Conservation (phyloP, 1,140 invertebrate genomes). For the Orius laevigatus region DNA sequence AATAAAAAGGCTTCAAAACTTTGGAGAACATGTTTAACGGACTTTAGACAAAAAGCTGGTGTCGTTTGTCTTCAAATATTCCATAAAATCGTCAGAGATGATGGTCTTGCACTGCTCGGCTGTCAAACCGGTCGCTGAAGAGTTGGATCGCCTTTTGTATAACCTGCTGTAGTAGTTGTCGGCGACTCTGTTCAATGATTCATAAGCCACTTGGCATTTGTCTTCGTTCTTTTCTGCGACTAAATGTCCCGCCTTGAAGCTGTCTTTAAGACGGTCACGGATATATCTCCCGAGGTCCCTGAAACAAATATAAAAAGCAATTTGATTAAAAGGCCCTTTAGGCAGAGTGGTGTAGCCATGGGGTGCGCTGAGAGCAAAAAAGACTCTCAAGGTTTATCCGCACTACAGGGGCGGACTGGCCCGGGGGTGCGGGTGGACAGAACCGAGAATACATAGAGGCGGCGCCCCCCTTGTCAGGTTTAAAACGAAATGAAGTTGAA, state of each 20-base stretch:
- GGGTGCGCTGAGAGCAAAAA: conserved; percentile 4
- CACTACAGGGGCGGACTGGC: too few species aligned
- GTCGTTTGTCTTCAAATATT: conserved; percentile 23
- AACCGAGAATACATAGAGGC: too few species aligned
- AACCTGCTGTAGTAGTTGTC: conserved; percentile 49
- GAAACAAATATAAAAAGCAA: conserved; percentile 26
- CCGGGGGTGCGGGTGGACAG: too few species aligned
- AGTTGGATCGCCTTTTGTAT: conserved; percentile 36
- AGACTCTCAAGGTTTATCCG: conserved; percentile 18
- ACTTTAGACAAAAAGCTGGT: conserved; percentile 10
- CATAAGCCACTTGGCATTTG: conserved; percentile 45
- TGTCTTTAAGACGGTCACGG: conserved; percentile 44
- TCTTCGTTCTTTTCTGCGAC: conserved; percentile 32
- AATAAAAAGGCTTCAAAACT: not conserved
- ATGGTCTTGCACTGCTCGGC: conserved; percentile 50
- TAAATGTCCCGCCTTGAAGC: conserved; percentile 42
- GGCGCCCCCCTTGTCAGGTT: too few species aligned
- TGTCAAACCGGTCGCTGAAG: conserved; percentile 49
- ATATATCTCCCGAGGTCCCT: conserved; percentile 64
- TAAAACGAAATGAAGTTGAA: too few species aligned
- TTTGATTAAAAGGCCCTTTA: conserved; percentile 12
- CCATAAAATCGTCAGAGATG: conserved; percentile 50
- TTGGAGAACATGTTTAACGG: not conserved
- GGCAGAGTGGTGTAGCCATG: not conserved
- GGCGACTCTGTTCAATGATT: conserved; percentile 47